These are phyloP conservation scores for Aplodontia rufa DNA, from an alignment of 2,113 vertebrate species.

Conservation along the genomic window DNA sequence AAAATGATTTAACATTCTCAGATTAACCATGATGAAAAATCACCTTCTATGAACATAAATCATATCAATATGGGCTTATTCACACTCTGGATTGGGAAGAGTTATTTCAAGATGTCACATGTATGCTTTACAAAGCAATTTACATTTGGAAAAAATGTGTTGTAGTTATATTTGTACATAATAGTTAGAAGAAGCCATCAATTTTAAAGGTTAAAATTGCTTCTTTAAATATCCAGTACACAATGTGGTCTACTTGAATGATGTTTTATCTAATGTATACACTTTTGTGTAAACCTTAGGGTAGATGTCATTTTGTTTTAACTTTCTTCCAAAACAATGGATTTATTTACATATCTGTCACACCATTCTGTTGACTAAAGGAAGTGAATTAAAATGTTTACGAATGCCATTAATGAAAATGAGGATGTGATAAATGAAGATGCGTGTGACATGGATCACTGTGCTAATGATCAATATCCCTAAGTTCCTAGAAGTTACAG, in stretches of 20 bases:
- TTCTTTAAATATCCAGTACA: neutral
- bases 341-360: constrained; percentile 42
- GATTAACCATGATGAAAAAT: neutral
- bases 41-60: neutral
- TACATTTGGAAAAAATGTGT: neutral
- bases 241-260: neutral
- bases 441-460: constrained; percentile 77
- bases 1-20: neutral
- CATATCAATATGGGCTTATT: neutral
- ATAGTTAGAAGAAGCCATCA: neutral
- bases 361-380: constrained; percentile 52
- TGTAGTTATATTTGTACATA: neutral
- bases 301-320: neutral
- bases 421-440: constrained; percentile 77
- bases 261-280: neutral
- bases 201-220: neutral
- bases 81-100: neutral
- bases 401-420: constrained; percentile 77
- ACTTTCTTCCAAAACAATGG: neutral
- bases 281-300: neutral
- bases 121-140: neutral
- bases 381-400: constrained; percentile 72
- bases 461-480: constrained; percentile 80
- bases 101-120: neutral
- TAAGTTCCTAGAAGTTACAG: constrained; percentile 61